Percentiles rank a stretch among this genome's conserved stretches.
phyloP scores from a whole-genome alignment of 2,888 invertebrate genomes.

The Allolobophora icterica region DNA sequence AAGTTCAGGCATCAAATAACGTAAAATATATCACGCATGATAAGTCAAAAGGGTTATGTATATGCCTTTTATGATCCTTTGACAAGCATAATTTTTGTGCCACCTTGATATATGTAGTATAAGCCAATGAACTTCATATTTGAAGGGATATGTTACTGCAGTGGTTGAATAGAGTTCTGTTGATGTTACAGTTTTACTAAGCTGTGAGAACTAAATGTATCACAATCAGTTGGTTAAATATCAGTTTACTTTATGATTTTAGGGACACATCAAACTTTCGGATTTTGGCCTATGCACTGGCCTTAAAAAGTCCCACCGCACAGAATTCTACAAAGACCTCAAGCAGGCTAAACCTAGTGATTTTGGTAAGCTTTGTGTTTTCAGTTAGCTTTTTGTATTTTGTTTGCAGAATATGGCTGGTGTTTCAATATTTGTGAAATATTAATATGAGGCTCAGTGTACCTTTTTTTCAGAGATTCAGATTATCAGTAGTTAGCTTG shows the following conservation, averaged over 20 bases:
- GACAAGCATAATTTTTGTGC: background rate
- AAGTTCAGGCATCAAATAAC: too few species aligned
- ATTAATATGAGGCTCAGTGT: background rate
- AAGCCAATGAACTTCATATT: background rate
- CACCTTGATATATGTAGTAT: too few species aligned
- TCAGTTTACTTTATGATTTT: background rate
- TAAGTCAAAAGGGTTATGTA: background rate
- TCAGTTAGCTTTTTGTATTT: too few species aligned
- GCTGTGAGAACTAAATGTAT: background rate
- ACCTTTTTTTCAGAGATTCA: background rate
- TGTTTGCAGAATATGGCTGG: too few species aligned
- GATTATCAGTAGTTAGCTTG: background rate
- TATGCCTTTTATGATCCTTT: background rate
- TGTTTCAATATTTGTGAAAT: background rate
- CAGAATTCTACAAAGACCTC: constrained; percentile 95
- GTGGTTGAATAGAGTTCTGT: background rate
- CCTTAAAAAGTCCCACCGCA: constrained; percentile 96
- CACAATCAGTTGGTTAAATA: background rate
- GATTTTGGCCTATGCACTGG: constrained; percentile 99
- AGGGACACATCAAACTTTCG: constrained; percentile 94
- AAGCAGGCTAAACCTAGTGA: constrained; percentile 79
- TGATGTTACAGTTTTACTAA: background rate
- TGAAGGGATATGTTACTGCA: background rate
- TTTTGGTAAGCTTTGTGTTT: constrained; percentile 76
- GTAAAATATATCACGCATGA: background rate